These are phyloP conservation scores for Yponomeuta evonymella DNA, from an alignment of 2,888 invertebrate genomes.

Conservation along the genomic window DNA sequence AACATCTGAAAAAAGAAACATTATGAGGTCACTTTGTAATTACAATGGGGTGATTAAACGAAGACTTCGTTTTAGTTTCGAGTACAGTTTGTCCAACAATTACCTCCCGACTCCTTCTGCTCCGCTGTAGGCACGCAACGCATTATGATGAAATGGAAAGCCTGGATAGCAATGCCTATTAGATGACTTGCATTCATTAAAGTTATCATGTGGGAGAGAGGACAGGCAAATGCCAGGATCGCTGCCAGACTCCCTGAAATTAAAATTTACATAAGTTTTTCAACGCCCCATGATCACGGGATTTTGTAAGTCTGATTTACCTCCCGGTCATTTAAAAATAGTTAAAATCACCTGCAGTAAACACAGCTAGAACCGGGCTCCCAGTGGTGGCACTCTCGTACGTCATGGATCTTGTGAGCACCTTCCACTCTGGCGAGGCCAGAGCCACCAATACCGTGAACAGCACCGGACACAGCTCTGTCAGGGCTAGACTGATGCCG, in stretches of 20 bases:
- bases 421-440: slow-evolving; percentile 78
- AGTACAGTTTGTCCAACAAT: slow-evolving; percentile 20
- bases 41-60: not conserved
- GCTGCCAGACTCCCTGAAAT: slow-evolving; percentile 77
- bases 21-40: not conserved
- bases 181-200: slow-evolving; percentile 76
- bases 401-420: slow-evolving; percentile 77
- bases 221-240: slow-evolving; percentile 79
- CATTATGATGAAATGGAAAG: slow-evolving; percentile 67
- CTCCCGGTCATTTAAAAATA: not conserved
- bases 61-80: too few species aligned
- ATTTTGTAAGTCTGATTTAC: too few species aligned
- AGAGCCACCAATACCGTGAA: slow-evolving; percentile 73
- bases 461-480: slow-evolving; percentile 76
- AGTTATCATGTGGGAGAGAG: slow-evolving; percentile 77
- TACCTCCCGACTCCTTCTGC: slow-evolving; percentile 71
- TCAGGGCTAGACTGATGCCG: slow-evolving; percentile 77
- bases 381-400: slow-evolving; percentile 77
- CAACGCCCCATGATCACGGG: too few species aligned
- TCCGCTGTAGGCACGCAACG: slow-evolving; percentile 74
- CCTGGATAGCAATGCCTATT: slow-evolving; percentile 65
- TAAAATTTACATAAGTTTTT: slow-evolving; percentile 2
- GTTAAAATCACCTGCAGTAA: slow-evolving; percentile 70
- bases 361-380: slow-evolving; percentile 79
- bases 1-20: slow-evolving; percentile 47